A percentile compares a stretch with the other conserved stretches of the same genome.
Conservation (phyloP, 92 coral and sea anemone species). For the Zoanthus gigantus region DNA sequence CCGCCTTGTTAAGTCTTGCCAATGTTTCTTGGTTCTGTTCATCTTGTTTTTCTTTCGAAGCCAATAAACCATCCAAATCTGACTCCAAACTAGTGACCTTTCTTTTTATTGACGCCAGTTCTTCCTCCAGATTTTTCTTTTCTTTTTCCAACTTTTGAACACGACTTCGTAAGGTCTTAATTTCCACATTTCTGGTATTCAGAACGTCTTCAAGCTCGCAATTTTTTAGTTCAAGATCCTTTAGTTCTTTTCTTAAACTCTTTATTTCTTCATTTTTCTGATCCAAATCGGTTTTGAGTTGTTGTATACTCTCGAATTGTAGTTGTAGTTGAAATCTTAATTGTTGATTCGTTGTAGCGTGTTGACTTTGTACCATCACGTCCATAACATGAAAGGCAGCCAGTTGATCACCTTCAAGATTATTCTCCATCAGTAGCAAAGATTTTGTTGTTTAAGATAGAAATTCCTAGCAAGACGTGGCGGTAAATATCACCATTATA, state of each 20-base stretch:
- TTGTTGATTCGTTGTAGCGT: neutral
- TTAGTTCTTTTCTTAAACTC: conserved; percentile 28
- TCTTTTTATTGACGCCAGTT: conserved; percentile 28
- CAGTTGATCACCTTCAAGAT: neutral
- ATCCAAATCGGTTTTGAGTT: conserved; percentile 31
- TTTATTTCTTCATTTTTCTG: conserved; percentile 46
- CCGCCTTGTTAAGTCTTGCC: conserved; percentile 9
- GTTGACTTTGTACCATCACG: neutral
- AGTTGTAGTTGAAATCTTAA: conserved; percentile 26
- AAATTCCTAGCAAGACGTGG: neutral
- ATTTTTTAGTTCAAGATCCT: conserved; percentile 55
- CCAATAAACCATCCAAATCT: conserved; percentile 17
- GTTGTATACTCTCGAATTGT: conserved; percentile 49
- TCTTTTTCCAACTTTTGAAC: conserved; percentile 50
- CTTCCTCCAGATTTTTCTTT: conserved; percentile 44
- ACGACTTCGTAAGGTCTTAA: conserved; percentile 31
- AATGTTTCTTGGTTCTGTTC: conserved; percentile 21
- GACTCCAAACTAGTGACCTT: conserved; percentile 36
- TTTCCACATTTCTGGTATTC: conserved; percentile 38
- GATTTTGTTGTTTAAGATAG: too few relatives aligned
- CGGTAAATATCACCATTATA: too few relatives aligned
- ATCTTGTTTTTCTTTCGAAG: conserved; percentile 34
- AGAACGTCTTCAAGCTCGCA: conserved; percentile 32
- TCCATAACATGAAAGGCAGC: neutral
- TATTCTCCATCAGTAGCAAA: neutral